A percentile compares a stretch with the other conserved stretches of the same genome.
Conservation (phyloP, 2,888 invertebrate genomes). For the Junonia oenone region DNA sequence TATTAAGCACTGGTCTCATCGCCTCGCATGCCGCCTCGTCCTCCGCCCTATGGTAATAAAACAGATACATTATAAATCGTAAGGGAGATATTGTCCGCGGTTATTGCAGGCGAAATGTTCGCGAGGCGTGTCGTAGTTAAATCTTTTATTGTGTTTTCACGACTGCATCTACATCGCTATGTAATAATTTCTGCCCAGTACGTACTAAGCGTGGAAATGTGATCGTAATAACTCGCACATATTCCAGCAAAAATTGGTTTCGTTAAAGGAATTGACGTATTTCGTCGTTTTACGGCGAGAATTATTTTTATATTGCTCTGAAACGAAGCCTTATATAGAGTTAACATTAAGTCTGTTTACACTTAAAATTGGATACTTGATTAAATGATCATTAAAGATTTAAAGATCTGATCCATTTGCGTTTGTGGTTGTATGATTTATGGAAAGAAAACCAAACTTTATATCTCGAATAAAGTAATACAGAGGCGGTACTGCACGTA, state of each 20-base stretch:
- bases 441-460: neutral
- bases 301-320: neutral
- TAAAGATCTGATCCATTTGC: neutral
- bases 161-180: slow-evolving; percentile 54
- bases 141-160: slow-evolving; percentile 69
- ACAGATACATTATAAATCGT: slow-evolving; percentile 63
- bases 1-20: slow-evolving; percentile 20
- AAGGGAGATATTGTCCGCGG: slow-evolving; percentile 59
- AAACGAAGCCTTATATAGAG: neutral
- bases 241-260: slow-evolving; percentile 17
- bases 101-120: slow-evolving; percentile 55
- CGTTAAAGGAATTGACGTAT: slow-evolving; percentile 18
- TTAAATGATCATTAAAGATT: neutral
- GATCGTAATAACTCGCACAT: slow-evolving; percentile 23
- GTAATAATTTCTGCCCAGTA: slow-evolving; percentile 49
- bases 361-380: neutral
- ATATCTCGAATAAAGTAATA: neutral
- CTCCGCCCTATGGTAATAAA: slow-evolving; percentile 60
- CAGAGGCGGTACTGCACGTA: neutral
- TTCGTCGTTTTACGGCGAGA: slow-evolving; percentile 1
- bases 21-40: slow-evolving; percentile 16
- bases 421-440: neutral
- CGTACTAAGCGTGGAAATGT: slow-evolving; percentile 19
- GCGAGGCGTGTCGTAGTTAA: slow-evolving; percentile 64
- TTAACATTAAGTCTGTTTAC: neutral